Percentiles rank a stretch among this genome's conserved stretches.
These are phyloP conservation scores for Lydus trimaculatus DNA, from an alignment of 2,888 invertebrate species.

Conservation along the genomic window DNA sequence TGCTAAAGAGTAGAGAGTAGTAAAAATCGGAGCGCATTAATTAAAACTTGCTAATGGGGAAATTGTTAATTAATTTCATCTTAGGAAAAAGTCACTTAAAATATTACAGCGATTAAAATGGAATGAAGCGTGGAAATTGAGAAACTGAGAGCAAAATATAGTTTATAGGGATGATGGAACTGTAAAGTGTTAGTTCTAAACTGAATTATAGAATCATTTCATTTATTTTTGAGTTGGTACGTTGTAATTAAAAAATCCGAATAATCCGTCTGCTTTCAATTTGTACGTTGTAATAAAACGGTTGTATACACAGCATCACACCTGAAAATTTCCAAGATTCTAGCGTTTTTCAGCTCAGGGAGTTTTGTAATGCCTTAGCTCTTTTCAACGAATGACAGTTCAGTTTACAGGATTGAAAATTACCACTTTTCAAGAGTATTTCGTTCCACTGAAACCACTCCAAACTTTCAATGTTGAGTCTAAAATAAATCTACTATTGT, in stretches of 20 bases:
- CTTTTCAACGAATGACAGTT: no score
- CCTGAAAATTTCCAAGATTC: no score
- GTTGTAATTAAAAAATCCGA: no score
- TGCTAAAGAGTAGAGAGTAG: neutral
- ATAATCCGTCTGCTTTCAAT: no score
- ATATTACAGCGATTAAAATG: constrained; percentile 24
- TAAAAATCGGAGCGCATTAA: constrained; percentile 2
- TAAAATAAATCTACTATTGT: neutral
- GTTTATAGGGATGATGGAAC: no score
- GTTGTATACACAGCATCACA: no score
- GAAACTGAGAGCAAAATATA: neutral
- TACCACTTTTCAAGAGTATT: neutral
- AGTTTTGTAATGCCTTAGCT: no score
- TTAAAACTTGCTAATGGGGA: neutral
- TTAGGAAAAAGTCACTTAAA: constrained; percentile 20
- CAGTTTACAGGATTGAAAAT: neutral
- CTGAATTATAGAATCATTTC: neutral
- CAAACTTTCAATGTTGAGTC: neutral
- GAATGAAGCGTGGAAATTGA: constrained; percentile 20
- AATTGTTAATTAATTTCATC: constrained; percentile 25
- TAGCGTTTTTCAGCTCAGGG: no score
- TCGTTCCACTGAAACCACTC: no score
- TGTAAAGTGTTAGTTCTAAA: no score
- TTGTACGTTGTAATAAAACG: no score
- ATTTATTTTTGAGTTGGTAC: no score